Percentiles rank a stretch among this genome's conserved stretches.
These are phyloP conservation scores for Drosophila incognita DNA, from an alignment of 2,888 invertebrate species.

Conservation along the genomic window DNA sequence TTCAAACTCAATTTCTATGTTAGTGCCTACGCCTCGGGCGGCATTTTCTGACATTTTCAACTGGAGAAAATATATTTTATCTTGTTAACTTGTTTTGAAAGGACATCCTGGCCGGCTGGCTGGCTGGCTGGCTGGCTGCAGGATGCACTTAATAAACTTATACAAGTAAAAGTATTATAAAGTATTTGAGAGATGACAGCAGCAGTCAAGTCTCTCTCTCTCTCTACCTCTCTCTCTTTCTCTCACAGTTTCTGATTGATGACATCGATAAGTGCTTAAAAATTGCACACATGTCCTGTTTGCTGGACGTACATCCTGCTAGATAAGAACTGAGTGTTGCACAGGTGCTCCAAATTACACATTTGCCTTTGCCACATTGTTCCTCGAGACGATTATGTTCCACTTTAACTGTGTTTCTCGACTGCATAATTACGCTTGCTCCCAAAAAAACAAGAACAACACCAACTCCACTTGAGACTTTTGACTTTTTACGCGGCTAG, in stretches of 20 bases:
- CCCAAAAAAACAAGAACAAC: constrained; percentile 26
- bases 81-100: constrained; percentile 33
- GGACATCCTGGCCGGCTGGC: constrained; percentile 28
- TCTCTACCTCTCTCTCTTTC: background rate
- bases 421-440: constrained; percentile 44
- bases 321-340: constrained; percentile 18
- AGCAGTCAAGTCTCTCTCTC: constrained; percentile 22
- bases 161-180: constrained; percentile 19
- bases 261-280: constrained; percentile 83
- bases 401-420: background rate
- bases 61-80: constrained; percentile 15
- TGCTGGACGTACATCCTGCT: constrained; percentile 21
- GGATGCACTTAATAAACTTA: constrained; percentile 71
- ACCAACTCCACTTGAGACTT: constrained; percentile 66
- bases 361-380: constrained; percentile 38
- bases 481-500: constrained; percentile 36
- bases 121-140: background rate
- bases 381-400: constrained; percentile 1
- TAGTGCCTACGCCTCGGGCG: background rate
- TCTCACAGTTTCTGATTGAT: constrained; percentile 73
- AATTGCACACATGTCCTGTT: constrained; percentile 65
- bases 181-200: background rate
- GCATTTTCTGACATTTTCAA: background rate
- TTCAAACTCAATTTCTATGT: constrained; percentile 32
- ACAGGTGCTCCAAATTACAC: constrained; percentile 45